phyloP scores from a whole-genome alignment of 2,797 vertebrate genomes.

The Rachycentron canadum region DNA sequence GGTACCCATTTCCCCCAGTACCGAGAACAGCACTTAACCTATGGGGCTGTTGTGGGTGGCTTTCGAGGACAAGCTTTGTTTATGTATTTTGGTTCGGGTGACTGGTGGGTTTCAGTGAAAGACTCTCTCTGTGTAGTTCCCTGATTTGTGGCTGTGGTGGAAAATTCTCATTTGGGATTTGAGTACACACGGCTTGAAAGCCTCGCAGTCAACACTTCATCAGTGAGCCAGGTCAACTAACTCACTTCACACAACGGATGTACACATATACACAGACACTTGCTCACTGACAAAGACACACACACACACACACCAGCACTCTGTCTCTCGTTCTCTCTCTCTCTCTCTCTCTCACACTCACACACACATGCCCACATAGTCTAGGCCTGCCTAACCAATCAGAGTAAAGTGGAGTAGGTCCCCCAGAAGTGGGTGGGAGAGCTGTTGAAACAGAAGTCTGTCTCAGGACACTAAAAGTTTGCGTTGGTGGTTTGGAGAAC shows the following conservation, averaged over 20 bases:
- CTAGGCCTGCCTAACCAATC: slow-evolving; percentile 79
- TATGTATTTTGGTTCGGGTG: slow-evolving; percentile 66
- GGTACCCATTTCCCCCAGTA: background rate
- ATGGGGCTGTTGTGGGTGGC: slow-evolving; percentile 58
- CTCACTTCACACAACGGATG: slow-evolving; percentile 68
- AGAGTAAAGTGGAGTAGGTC: slow-evolving; percentile 80
- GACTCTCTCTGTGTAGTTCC: slow-evolving; percentile 69
- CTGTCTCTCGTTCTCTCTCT: background rate
- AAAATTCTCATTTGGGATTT: slow-evolving; percentile 82
- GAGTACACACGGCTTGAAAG: slow-evolving; percentile 75
- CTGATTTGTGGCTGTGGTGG: slow-evolving; percentile 74
- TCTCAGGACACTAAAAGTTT: slow-evolving; percentile 83
- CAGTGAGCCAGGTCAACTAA: slow-evolving; percentile 79
- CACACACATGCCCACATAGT: slow-evolving; percentile 71
- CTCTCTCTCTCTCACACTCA: slow-evolving; percentile 11
- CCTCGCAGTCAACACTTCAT: slow-evolving; percentile 83
- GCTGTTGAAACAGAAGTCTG: slow-evolving; percentile 77
- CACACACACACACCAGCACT: slow-evolving; percentile 34
- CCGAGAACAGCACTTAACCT: slow-evolving; percentile 32
- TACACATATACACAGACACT: slow-evolving; percentile 72
- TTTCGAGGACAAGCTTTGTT: slow-evolving; percentile 73
- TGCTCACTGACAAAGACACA: slow-evolving; percentile 47
- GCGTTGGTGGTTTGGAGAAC: slow-evolving; percentile 75
- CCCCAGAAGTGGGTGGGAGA: slow-evolving; percentile 82
- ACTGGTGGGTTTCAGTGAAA: slow-evolving; percentile 72